Base-by-base conservation (phyloP, 2,797 vertebrate species). In the Mormyrops boulengeri region DNA sequence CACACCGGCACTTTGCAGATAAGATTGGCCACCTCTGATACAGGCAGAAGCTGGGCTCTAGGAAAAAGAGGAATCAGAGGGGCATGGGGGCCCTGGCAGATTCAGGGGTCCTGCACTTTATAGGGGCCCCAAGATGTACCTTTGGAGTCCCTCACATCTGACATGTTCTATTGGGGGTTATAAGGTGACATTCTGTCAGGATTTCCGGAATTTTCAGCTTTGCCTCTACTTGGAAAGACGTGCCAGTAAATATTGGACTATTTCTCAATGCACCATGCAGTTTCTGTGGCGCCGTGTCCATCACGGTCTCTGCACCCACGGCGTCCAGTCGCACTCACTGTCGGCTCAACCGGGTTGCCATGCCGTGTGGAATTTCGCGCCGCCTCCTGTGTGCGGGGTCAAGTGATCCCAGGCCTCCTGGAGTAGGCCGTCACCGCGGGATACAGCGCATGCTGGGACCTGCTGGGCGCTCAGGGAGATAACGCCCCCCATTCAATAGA, bases 331-430 rank as follows among this genome's bases (percentile, higher is more conserved):
- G 1, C 11, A 69, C 26, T 14, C 93, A 91, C 89, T 95, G 93
- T 94, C 92, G 93, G 92, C 88, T 80, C 22, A 47, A 89, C 90
- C 94, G 95, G 95, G 95, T 96, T 95, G 93, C 94, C 94, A 89
- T 92, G 92, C 92, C 92, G 93, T 95, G 95, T 93, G 95, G 95
- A 96, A 96, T 96, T 95, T 95, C 93, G 94, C 95, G 94, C 94
- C 89, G 91, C 91, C 92, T 94, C 93, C 91, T 3, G 50, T 91
- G 92, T 17, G 26, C 91, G 55, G 89, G 89, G 90, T 85, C 84
- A 92, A 89, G 90, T 91, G 90, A 92, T 88, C 92, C 89, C 53
- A n/a, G 92, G 91, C 9, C 90, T 90, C 92, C 84, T 19, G 80
- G 82, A 91, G 91, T 88, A 91, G 91, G 92, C 92, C 94, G 93